phyloP scores from a whole-genome alignment of 2,797 vertebrate species.

The Sebastes itinus region DNA sequence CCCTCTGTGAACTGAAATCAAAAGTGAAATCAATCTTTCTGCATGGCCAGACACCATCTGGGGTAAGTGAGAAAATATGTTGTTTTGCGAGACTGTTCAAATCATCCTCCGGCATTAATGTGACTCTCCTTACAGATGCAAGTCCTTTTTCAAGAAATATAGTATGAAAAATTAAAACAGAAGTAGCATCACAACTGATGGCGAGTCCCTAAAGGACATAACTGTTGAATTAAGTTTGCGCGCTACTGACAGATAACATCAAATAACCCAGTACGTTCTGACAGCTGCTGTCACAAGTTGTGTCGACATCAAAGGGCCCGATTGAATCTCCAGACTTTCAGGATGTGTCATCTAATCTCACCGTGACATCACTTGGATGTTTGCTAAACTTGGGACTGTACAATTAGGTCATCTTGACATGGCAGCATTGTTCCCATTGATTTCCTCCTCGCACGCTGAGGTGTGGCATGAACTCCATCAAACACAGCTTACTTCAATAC shows the following conservation, averaged over 20 bases:
- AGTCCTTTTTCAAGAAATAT: background rate
- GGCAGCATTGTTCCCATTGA: background rate
- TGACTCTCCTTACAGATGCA: background rate
- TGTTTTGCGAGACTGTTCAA: background rate
- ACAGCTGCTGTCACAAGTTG: conserved; percentile 38
- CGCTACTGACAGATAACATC: conserved; percentile 45
- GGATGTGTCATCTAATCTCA: conserved; percentile 20
- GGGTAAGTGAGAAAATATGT: background rate
- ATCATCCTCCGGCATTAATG: background rate
- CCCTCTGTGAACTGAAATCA: background rate
- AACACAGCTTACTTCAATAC: background rate
- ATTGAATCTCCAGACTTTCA: background rate
- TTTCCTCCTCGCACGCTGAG: background rate
- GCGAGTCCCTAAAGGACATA: conserved; percentile 5
- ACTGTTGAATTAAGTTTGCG: background rate
- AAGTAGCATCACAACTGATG: background rate
- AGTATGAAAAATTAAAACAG: background rate
- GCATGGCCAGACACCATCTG: background rate
- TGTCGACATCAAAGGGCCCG: conserved; percentile 35
- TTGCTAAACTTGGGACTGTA: background rate
- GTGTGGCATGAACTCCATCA: conserved; percentile 35
- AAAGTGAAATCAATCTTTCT: conserved; percentile 20
- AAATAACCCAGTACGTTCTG: conserved; percentile 13
- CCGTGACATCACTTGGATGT: background rate
- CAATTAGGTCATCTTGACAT: conserved; percentile 30